These are phyloP conservation scores for Conus ventricosus DNA, from an alignment of 1,140 invertebrate genomes.

Conservation along the genomic window DNA sequence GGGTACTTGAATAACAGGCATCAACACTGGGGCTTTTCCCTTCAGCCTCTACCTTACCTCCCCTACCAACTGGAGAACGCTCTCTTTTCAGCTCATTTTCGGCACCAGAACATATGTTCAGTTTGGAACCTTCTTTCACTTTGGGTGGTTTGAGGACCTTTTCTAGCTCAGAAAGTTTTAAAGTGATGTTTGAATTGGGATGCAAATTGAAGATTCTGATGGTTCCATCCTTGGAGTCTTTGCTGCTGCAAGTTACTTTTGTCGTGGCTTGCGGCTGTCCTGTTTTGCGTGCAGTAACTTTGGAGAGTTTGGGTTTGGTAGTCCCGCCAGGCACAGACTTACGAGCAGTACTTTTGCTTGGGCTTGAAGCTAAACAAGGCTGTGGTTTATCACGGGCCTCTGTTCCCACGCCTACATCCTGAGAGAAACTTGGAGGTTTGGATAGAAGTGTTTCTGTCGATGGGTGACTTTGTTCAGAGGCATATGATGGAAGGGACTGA, in stretches of 20 bases:
- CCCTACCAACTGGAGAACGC: background rate
- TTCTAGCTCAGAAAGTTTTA: constrained; percentile 21
- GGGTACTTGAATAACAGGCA: background rate
- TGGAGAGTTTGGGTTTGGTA: background rate
- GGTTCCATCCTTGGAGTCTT: background rate
- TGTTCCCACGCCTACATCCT: background rate
- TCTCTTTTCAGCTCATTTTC: background rate
- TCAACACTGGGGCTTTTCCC: background rate
- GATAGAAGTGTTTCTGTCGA: background rate
- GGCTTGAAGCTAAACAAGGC: background rate
- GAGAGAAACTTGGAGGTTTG: background rate
- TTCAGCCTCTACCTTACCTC: background rate
- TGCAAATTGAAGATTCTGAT: constrained; percentile 21
- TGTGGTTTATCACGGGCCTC: background rate
- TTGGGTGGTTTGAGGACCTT: background rate
- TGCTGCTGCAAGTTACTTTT: background rate
- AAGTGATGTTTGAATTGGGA: constrained; percentile 20
- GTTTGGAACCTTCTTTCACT: background rate
- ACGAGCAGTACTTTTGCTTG: background rate
- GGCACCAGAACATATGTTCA: background rate
- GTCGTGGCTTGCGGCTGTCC: background rate
- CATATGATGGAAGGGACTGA: background rate
- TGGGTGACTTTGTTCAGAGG: background rate
- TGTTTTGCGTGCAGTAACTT: constrained; percentile 13
- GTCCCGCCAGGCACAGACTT: background rate